Evolutionary conservation across 2,113 vertebrate genomes (phyloP), one percentile per base, ranked within the genome.

Genomic region (Cromileptes altivelis): DNA sequence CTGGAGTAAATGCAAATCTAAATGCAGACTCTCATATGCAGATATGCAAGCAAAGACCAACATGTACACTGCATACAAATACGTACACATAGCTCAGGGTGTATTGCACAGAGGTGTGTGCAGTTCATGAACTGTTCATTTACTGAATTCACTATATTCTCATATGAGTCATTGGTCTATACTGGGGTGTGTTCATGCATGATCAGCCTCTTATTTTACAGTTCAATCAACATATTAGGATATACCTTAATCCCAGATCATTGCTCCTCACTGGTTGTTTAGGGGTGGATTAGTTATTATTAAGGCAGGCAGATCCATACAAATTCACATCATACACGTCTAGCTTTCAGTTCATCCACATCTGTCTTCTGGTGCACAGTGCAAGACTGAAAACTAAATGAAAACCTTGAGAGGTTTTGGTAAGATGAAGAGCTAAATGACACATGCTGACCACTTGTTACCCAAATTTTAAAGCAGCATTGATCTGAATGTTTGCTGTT

Each of bases 1-100:
- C 89, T 82, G 74, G 79, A 30, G 80, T 80, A 70, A 90, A 90
- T 80, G 85, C 55, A 67, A 79, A 83, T 87, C 42, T 76, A 80
- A 85, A 91, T 49, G 42, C 65, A 85, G 37, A 69, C 27, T 37
- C 50, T 63, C 55, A 70, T 30, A 57, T 7, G 1, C 68, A 55
- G 42, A 74, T 71, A 57, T 62, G 73, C 40, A 68, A 75, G 30
- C 53, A 79, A 72, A 69, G 52, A 81, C 33, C 49, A 69, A 80
- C 57, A 45, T 21, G 33, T 56, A 14, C 27, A 30, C 42, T 67
- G 60, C 74, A 58, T 33, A 49, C 72, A 67, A 74, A 78, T 65
- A 15, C 10, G 18, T 18, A 64, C 42, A 58, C 49, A 55, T 4
- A 57, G 27, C 15, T 15, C 37, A 30, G 12, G 6, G 2, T 42